These are phyloP conservation scores for Salmo trutta DNA, from an alignment of 2,797 vertebrate genomes.

Conservation along the genomic window DNA sequence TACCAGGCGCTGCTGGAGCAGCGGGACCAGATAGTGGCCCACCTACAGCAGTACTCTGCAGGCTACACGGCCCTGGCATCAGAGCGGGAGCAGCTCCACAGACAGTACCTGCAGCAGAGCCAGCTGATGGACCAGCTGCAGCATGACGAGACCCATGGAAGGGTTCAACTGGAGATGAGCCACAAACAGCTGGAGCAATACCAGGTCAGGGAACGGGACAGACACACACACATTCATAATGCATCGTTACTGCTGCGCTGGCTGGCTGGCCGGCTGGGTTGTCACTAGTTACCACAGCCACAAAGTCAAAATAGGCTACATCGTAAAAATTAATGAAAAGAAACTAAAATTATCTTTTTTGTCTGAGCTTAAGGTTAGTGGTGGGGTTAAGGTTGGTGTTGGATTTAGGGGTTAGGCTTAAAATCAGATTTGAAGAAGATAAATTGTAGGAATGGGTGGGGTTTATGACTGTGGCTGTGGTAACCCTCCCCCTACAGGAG, in stretches of 20 bases:
- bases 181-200: slow-evolving; percentile 84
- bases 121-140: slow-evolving; percentile 91
- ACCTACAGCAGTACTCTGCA: slow-evolving; percentile 87
- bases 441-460: too few species aligned
- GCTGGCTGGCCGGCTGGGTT: too few species aligned
- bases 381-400: too few species aligned
- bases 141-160: slow-evolving; percentile 88
- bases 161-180: slow-evolving; percentile 83
- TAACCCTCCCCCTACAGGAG: slow-evolving; percentile 68
- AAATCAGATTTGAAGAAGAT: too few species aligned
- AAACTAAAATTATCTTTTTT: too few species aligned
- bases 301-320: too few species aligned
- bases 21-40: slow-evolving; percentile 82
- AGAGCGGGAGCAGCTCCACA: slow-evolving; percentile 87
- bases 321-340: too few species aligned
- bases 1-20: slow-evolving; percentile 78
- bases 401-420: too few species aligned
- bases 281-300: too few species aligned
- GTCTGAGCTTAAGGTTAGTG: too few species aligned
- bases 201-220: slow-evolving; percentile 74
- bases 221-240: background rate
- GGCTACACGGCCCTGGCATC: slow-evolving; percentile 83
- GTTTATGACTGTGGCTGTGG: too few species aligned
- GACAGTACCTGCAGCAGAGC: slow-evolving; percentile 84
- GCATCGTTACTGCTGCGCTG: too few species aligned